A percentile compares a stretch with the other conserved stretches of the same genome.
phyloP scores from a whole-genome alignment of 2,888 invertebrate species.

The Electrophaes corylata region DNA sequence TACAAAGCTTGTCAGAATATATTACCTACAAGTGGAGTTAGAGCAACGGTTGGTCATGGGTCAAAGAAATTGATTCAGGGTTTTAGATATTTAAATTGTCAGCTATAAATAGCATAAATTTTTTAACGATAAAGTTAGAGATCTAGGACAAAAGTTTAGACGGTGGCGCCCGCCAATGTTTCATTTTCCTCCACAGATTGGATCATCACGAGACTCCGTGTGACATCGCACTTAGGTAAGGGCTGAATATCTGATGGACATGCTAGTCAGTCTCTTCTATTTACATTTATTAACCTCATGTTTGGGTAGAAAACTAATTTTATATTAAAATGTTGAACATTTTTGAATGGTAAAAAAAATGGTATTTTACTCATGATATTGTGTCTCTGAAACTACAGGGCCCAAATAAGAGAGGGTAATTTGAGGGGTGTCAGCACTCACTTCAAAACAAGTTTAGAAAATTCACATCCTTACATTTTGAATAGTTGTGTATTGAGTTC shows the following conservation, averaged over 20 bases:
- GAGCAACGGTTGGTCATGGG: neutral
- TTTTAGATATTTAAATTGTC: neutral
- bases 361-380: no score
- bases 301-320: neutral
- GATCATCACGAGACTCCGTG: conserved; percentile 62
- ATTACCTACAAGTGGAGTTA: neutral
- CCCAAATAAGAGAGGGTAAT: no score
- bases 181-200: conserved; percentile 82
- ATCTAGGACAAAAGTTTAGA: conserved; percentile 61
- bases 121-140: conserved; percentile 4
- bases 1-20: neutral
- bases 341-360: no score
- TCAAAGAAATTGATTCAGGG: neutral
- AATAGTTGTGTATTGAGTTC: no score
- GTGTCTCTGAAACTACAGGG: no score
- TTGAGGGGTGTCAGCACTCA: no score
- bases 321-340: neutral
- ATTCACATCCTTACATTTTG: no score
- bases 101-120: neutral
- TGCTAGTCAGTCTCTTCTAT: neutral
- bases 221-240: conserved; percentile 71
- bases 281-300: neutral
- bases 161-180: conserved; percentile 82
- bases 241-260: conserved; percentile 36
- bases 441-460: no score